phyloP scores from a whole-genome alignment of 2,888 invertebrate species.

The Leucoma salicis region DNA sequence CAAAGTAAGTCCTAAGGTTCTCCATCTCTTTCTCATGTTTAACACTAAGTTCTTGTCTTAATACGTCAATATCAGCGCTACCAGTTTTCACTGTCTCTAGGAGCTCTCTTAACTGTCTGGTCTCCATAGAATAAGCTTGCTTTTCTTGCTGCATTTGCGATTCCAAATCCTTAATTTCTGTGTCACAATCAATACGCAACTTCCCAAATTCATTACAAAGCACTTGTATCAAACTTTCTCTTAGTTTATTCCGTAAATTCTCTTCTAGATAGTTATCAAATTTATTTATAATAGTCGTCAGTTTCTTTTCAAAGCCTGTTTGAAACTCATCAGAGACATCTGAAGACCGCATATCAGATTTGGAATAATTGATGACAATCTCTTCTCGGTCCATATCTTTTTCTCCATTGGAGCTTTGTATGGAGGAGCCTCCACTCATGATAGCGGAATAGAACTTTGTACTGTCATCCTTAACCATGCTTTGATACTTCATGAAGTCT shows the following conservation, averaged over 20 bases:
- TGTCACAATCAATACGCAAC: constrained; percentile 64
- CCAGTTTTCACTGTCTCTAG: constrained; percentile 82
- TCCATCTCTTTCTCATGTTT: constrained; percentile 90
- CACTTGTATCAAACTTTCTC: constrained; percentile 81
- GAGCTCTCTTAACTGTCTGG: constrained; percentile 77
- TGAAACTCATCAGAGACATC: constrained; percentile 64
- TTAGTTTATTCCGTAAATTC: constrained; percentile 66
- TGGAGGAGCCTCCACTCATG: constrained; percentile 65
- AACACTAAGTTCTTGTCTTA: constrained; percentile 82
- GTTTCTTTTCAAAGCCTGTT: constrained; percentile 62
- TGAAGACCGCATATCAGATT: constrained; percentile 63
- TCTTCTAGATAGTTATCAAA: constrained; percentile 67
- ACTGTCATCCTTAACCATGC: constrained; percentile 66
- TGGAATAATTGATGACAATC: constrained; percentile 68
- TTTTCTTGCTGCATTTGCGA: constrained; percentile 81
- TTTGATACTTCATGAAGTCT: constrained; percentile 72
- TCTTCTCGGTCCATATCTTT: constrained; percentile 78
- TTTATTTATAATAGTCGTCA: constrained; percentile 53
- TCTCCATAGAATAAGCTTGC: constrained; percentile 77
- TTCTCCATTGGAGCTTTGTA: constrained; percentile 68
- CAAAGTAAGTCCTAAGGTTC: constrained; percentile 89
- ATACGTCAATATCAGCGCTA: constrained; percentile 77
- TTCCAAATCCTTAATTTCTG: constrained; percentile 65
- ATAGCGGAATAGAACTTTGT: constrained; percentile 71
- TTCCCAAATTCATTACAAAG: constrained; percentile 79